A percentile compares a stretch with the other conserved stretches of the same genome.
Conservation (phyloP, 1,140 invertebrate species). For the Sogatella furcifera region DNA sequence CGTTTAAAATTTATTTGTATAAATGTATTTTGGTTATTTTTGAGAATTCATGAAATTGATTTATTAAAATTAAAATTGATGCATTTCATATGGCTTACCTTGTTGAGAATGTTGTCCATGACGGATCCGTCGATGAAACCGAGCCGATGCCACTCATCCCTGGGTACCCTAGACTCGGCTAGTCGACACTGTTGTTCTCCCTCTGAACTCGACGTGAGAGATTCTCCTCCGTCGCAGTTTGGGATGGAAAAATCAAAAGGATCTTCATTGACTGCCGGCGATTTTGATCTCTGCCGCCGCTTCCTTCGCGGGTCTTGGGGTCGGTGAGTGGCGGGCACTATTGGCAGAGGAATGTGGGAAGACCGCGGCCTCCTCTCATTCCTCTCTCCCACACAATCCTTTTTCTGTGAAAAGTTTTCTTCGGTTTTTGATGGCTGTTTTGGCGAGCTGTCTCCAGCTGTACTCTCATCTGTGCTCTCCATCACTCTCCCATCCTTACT, state of each 20-base stretch:
- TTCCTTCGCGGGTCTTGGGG: slow-evolving; percentile 14
- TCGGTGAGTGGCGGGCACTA: slow-evolving; percentile 20
- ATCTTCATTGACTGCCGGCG: neutral
- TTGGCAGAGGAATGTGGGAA: slow-evolving; percentile 24
- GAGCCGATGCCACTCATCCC: slow-evolving; percentile 8
- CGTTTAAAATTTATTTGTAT: too few relatives aligned
- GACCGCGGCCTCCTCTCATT: slow-evolving; percentile 7
- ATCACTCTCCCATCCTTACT: too few relatives aligned
- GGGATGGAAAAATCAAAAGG: slow-evolving; percentile 12
- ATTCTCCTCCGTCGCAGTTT: slow-evolving; percentile 22
- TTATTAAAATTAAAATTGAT: neutral
- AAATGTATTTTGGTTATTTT: too few relatives aligned
- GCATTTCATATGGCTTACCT: neutral
- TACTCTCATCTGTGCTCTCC: neutral
- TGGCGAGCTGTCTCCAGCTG: neutral
- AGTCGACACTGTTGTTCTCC: slow-evolving; percentile 16
- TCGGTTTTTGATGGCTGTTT: slow-evolving; percentile 4
- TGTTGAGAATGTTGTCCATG: slow-evolving; percentile 6
- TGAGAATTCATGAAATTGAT: too few relatives aligned
- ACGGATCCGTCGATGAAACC: slow-evolving; percentile 8
- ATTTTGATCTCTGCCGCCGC: neutral
- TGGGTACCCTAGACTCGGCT: neutral
- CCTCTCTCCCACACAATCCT: neutral
- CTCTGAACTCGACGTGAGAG: slow-evolving; percentile 24
- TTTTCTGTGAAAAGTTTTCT: neutral